Evolutionary conservation across 64 coral and sea anemone species (phyloP).

Genomic region (Dendrophyllia cribrosa): DNA sequence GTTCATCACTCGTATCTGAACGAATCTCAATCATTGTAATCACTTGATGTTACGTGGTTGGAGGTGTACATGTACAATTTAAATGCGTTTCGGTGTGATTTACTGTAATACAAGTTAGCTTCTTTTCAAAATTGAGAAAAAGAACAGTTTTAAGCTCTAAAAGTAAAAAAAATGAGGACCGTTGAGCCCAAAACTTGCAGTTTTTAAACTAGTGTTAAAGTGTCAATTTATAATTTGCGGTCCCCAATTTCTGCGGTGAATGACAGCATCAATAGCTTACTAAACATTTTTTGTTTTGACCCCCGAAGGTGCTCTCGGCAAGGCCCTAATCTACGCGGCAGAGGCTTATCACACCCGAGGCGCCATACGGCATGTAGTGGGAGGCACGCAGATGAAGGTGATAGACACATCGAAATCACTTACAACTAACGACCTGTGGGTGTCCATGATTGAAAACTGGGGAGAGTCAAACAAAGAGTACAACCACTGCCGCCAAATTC

Average conservation of each 20-base stretch:
- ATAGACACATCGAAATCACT: not conserved
- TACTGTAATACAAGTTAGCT: too few species aligned
- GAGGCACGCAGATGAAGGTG: slow-evolving; percentile 55
- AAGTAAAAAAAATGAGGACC: too few species aligned
- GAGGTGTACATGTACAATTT: too few species aligned
- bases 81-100: too few species aligned
- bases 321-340: slow-evolving; percentile 21
- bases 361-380: slow-evolving; percentile 66
- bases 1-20: too few species aligned
- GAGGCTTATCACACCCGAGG: not conserved
- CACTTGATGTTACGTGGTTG: too few species aligned
- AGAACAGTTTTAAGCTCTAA: too few species aligned
- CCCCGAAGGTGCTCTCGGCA: slow-evolving; percentile 9
- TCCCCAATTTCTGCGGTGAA: not conserved
- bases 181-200: too few species aligned
- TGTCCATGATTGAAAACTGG: slow-evolving; percentile 32
- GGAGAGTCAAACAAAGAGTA: slow-evolving; percentile 51
- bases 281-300: not conserved
- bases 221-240: too few species aligned
- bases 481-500: slow-evolving; percentile 1
- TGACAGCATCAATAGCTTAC: not conserved
- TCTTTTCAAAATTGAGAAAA: too few species aligned
- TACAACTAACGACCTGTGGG: slow-evolving; percentile 55
- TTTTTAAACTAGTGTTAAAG: too few species aligned
- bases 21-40: too few species aligned